Percentiles rank a stretch among this genome's conserved stretches.
Evolutionary conservation across 2,888 invertebrate genomes (phyloP).

Genomic region (Drosophila mercatorum): DNA sequence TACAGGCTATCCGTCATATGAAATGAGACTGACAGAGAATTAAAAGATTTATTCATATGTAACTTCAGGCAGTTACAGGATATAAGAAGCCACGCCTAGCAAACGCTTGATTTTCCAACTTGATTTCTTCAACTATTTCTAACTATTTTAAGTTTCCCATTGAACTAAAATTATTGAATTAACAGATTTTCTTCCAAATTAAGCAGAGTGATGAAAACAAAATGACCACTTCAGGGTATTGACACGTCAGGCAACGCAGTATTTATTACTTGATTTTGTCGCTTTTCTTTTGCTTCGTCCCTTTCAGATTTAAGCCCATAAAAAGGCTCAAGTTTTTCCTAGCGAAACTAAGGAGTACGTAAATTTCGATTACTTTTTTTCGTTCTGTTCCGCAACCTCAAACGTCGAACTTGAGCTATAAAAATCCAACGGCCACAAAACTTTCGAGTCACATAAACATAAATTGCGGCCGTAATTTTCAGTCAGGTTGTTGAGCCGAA

Average conservation of each 20-base stretch:
- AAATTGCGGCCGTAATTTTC: constrained; percentile 80
- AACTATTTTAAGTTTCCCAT: no score
- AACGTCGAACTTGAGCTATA: constrained; percentile 74
- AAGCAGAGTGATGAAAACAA: background rate
- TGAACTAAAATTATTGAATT: background rate
- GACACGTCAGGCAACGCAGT: background rate
- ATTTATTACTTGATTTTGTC: constrained; percentile 3
- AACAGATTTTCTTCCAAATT: background rate
- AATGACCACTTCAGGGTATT: background rate
- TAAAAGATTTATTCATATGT: no score
- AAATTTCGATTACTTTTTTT: constrained; percentile 64
- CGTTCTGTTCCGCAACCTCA: constrained; percentile 24
- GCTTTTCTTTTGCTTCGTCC: constrained; percentile 18
- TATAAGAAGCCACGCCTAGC: no score
- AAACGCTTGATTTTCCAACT: no score
- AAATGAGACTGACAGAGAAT: no score
- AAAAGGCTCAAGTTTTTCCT: constrained; percentile 59
- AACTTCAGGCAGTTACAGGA: no score
- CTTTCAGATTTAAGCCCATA: constrained; percentile 29
- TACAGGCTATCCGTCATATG: no score
- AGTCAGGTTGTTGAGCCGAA: constrained; percentile 49
- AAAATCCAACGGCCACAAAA: constrained; percentile 65
- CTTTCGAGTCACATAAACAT: constrained; percentile 77
- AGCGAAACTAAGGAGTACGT: constrained; percentile 55
- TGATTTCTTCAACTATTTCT: no score